Evolutionary conservation across 2,797 vertebrate genomes (phyloP).

Genomic region (Hippocampus kuda): DNA sequence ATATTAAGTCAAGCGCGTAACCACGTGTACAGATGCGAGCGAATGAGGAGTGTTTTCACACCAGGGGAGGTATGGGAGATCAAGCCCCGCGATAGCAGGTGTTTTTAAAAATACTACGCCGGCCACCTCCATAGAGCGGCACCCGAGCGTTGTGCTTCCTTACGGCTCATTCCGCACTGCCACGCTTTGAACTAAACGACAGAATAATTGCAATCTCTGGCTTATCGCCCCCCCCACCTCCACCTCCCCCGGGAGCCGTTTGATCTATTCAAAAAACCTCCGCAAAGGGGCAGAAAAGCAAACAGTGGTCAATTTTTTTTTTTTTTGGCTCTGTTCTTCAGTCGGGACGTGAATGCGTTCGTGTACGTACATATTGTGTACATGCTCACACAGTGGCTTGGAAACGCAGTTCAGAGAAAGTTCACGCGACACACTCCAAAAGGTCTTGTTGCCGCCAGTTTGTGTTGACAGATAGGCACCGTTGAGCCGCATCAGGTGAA

Average conservation of each 20-base stretch:
- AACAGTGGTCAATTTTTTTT: slow-evolving; percentile 41
- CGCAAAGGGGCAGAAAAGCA: slow-evolving; percentile 21
- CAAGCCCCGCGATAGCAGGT: slow-evolving; percentile 43
- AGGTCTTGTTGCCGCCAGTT: background rate
- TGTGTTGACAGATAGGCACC: background rate
- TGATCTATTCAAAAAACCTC: slow-evolving; percentile 62
- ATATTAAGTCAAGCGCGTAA: slow-evolving; percentile 67
- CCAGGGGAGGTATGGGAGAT: slow-evolving; percentile 59
- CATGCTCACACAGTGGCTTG: slow-evolving; percentile 28
- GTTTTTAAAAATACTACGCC: slow-evolving; percentile 54
- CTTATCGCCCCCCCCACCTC: slow-evolving; percentile 39
- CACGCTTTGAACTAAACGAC: slow-evolving; percentile 63
- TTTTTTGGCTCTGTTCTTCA: slow-evolving; percentile 9
- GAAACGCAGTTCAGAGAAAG: slow-evolving; percentile 54
- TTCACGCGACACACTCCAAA: slow-evolving; percentile 47
- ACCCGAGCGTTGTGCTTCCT: slow-evolving; percentile 54
- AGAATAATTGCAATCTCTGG: slow-evolving; percentile 65
- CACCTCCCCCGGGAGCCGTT: slow-evolving; percentile 29
- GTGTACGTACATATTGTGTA: slow-evolving; percentile 18
- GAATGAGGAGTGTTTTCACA: slow-evolving; percentile 63
- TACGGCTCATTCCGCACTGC: slow-evolving; percentile 44
- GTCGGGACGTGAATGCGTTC: slow-evolving; percentile 30
- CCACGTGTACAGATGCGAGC: slow-evolving; percentile 67
- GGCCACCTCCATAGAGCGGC: slow-evolving; percentile 49
- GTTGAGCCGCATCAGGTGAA: background rate